Evolutionary conservation across 1,140 invertebrate genomes (phyloP).

Genomic region (Neoseiulus cucumeris): DNA sequence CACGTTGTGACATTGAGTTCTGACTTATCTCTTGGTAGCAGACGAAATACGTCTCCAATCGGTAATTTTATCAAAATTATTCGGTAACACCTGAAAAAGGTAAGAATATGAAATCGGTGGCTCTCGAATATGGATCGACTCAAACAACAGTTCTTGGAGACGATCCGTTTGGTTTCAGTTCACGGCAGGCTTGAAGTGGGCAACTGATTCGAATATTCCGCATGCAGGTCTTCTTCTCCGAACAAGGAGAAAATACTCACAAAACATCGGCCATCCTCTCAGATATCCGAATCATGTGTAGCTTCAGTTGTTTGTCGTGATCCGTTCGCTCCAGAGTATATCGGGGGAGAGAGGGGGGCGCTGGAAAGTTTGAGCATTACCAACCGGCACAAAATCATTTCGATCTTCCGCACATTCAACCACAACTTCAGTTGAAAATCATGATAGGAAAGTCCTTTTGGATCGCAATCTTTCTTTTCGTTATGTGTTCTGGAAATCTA

Average conservation of each 20-base stretch:
- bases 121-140: no score
- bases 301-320: slow-evolving; percentile 1
- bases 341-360: not conserved
- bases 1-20: slow-evolving; percentile 20
- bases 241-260: not conserved
- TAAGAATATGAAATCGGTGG: no score
- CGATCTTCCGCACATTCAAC: not conserved
- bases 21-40: slow-evolving; percentile 11
- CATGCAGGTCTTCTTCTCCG: no score
- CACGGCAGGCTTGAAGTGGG: no score
- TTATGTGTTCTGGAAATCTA: not conserved
- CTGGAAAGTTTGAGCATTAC: not conserved
- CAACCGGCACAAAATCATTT: not conserved
- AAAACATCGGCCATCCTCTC: not conserved
- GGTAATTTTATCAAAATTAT: not conserved
- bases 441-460: no score
- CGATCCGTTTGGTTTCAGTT: no score
- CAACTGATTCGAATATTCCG: no score
- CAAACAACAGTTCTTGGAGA: no score
- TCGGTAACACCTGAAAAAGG: not conserved
- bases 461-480: no score
- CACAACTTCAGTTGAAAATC: not conserved
- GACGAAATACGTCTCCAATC: not conserved
- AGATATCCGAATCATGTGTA: not conserved
- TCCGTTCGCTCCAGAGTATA: not conserved